phyloP scores from a whole-genome alignment of 2,113 vertebrate genomes.

The Nanorana parkeri region DNA sequence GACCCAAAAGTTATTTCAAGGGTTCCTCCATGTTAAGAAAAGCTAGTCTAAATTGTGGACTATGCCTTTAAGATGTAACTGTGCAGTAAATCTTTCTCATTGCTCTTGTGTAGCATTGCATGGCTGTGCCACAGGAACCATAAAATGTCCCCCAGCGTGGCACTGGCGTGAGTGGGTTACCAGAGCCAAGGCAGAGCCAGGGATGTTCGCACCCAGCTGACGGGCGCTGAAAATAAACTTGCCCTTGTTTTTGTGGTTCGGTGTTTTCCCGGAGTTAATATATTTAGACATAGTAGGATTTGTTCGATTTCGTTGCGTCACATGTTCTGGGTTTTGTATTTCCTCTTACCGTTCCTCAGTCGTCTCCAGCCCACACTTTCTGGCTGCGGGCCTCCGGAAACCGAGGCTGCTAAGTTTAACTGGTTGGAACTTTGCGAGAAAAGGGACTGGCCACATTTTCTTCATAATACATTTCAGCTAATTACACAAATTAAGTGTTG shows the following conservation, averaged over 20 bases:
- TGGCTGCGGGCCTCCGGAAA: not conserved
- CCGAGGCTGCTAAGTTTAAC: not conserved
- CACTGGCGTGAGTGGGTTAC: not conserved
- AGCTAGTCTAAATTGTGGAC: too few species aligned
- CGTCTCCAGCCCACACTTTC: not conserved
- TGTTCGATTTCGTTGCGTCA: conserved; percentile 43
- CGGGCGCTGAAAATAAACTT: conserved; percentile 8
- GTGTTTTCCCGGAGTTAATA: conserved; percentile 48
- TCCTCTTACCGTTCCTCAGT: conserved; percentile 20
- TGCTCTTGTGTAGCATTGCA: not conserved
- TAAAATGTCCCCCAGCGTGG: not conserved
- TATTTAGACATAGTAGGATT: conserved; percentile 43
- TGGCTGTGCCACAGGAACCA: not conserved
- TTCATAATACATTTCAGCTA: too few species aligned
- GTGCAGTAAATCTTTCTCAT: conserved; percentile 2
- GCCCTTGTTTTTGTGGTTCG: conserved; percentile 48
- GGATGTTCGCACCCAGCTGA: not conserved
- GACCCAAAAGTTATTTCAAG: too few species aligned
- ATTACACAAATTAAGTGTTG: too few species aligned
- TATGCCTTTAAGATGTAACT: too few species aligned
- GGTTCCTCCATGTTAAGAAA: too few species aligned
- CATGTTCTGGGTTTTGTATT: conserved; percentile 20
- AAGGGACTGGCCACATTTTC: too few species aligned
- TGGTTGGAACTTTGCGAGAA: not conserved
- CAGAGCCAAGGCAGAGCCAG: not conserved